Conservation (phyloP, 2,113 vertebrate genomes). For the Terrapene triunguis region DNA sequence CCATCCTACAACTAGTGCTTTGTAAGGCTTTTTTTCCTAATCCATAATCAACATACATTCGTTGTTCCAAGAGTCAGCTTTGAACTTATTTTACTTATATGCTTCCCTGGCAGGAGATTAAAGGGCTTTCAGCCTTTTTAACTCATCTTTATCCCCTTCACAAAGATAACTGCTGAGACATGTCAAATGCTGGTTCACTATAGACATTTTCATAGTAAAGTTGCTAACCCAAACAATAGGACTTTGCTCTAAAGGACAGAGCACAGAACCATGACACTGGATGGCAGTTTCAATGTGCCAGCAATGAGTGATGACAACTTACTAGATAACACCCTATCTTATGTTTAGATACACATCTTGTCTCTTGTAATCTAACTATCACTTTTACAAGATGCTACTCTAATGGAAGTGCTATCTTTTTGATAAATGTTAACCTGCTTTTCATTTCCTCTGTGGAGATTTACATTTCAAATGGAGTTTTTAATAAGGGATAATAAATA, state of each 20-base stretch:
- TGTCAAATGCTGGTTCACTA: slow-evolving; percentile 33
- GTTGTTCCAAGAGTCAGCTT: slow-evolving; percentile 42
- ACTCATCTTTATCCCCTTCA: slow-evolving; percentile 41
- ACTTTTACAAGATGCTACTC: slow-evolving; percentile 31
- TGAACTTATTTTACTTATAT: slow-evolving; percentile 32
- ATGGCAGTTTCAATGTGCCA: slow-evolving; percentile 13
- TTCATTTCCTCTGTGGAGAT: background rate
- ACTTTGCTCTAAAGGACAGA: slow-evolving; percentile 28
- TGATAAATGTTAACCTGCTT: background rate
- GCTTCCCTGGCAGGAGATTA: slow-evolving; percentile 52
- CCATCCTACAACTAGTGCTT: background rate
- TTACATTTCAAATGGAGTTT: background rate
- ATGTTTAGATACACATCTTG: background rate
- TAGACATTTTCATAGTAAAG: slow-evolving; percentile 37
- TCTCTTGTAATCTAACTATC: background rate
- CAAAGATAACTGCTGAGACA: slow-evolving; percentile 68
- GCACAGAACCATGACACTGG: slow-evolving; percentile 12
- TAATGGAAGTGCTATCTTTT: background rate
- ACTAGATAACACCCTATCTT: background rate
- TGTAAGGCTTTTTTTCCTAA: slow-evolving; percentile 2
- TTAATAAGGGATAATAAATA: background rate
- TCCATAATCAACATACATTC: background rate
- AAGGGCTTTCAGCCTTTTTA: slow-evolving; percentile 49
- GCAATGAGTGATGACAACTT: slow-evolving; percentile 1
- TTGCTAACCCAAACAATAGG: slow-evolving; percentile 53